Conservation (phyloP, 2,113 vertebrate species). For the Dascyllus trimaculatus region DNA sequence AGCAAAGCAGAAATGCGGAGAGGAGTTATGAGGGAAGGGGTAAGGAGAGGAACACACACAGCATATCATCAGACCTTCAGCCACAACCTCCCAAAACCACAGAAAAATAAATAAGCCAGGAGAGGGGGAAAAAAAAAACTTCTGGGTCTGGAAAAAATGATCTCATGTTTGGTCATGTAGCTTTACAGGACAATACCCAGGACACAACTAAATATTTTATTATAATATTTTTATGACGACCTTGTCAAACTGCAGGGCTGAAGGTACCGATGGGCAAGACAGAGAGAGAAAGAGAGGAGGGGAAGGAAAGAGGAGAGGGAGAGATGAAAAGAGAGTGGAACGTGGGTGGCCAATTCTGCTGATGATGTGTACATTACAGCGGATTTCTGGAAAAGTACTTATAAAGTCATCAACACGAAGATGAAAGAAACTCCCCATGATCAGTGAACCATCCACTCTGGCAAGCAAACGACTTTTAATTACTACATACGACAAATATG, state of each 20-base stretch:
- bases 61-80: constrained; percentile 69
- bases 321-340: constrained; percentile 44
- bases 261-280: constrained; percentile 9
- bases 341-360: constrained; percentile 58
- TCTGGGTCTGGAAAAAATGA: constrained; percentile 72
- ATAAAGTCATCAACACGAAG: constrained; percentile 23
- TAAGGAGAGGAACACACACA: constrained; percentile 62
- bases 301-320: constrained; percentile 5
- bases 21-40: constrained; percentile 52
- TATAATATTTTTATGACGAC: constrained; percentile 65
- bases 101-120: constrained; percentile 77
- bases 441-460: constrained; percentile 29
- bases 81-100: constrained; percentile 73
- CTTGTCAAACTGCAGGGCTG: constrained; percentile 43
- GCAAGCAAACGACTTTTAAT: constrained; percentile 14
- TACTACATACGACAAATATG: constrained; percentile 17
- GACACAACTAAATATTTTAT: constrained; percentile 71
- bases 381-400: constrained; percentile 66
- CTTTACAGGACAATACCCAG: constrained; percentile 67
- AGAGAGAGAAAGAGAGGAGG: not conserved
- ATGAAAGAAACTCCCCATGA: constrained; percentile 40
- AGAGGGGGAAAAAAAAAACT: constrained; percentile 17
- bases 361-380: constrained; percentile 49
- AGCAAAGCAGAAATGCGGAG: constrained; percentile 35
- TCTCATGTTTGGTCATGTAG: constrained; percentile 67